Conservation (phyloP, 2,888 invertebrate species). For the Polydrusus pterygomalis region DNA sequence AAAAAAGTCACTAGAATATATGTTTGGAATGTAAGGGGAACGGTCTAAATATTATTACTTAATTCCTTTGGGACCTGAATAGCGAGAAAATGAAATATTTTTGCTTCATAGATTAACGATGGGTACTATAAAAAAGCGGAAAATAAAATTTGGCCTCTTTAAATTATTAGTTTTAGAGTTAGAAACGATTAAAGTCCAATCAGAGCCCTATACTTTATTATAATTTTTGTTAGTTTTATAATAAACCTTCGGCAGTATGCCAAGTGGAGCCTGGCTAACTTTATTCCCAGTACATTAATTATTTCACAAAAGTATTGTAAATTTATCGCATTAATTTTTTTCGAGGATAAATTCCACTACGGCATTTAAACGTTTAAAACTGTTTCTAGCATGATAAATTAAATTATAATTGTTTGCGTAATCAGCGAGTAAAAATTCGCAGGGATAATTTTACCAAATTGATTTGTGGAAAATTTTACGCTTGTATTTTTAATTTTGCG, state of each 20-base stretch:
- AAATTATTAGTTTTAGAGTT: background rate
- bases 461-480: background rate
- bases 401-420: background rate
- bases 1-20: slow-evolving; percentile 11
- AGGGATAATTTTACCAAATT: background rate
- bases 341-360: background rate
- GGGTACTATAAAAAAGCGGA: background rate
- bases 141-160: background rate
- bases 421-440: background rate
- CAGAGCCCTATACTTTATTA: slow-evolving; percentile 20
- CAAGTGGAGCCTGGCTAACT: slow-evolving; percentile 42
- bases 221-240: slow-evolving; percentile 38
- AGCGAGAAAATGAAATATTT: background rate
- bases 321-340: slow-evolving; percentile 25
- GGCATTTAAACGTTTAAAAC: slow-evolving; percentile 9
- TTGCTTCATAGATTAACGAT: background rate
- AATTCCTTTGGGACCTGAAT: background rate
- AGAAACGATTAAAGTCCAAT: slow-evolving; percentile 13
- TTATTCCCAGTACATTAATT: slow-evolving; percentile 38
- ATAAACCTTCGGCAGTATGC: slow-evolving; percentile 36
- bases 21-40: background rate
- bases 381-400: background rate
- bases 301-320: slow-evolving; percentile 44
- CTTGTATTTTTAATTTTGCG: background rate
- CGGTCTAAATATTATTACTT: background rate